Evolutionary conservation across 2,888 invertebrate species (phyloP).

Genomic region (Hecatera dysodea): DNA sequence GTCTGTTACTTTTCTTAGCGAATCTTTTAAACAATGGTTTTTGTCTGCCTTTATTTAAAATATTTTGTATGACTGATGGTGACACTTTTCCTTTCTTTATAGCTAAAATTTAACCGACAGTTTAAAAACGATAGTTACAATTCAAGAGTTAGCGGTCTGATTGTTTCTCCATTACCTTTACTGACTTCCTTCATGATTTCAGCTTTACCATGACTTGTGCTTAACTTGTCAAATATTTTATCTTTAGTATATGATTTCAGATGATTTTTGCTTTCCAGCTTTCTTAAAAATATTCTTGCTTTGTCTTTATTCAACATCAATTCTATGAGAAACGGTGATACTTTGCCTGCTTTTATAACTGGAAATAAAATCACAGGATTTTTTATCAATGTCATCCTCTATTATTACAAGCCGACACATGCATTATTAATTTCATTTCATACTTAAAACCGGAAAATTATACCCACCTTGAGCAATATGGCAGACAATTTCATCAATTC

Average conservation of each 20-base stretch:
- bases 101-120: slow-evolving; percentile 16
- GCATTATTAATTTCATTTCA: not conserved
- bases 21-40: not conserved
- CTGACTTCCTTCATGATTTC: slow-evolving; percentile 21
- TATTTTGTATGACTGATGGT: slow-evolving; percentile 31
- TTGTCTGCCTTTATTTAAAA: slow-evolving; percentile 26
- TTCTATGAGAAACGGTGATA: slow-evolving; percentile 42
- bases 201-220: slow-evolving; percentile 10
- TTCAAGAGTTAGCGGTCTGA: not conserved
- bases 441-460: not conserved
- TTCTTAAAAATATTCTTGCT: slow-evolving; percentile 23
- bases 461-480: slow-evolving; percentile 37
- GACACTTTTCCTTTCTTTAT: slow-evolving; percentile 36
- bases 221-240: slow-evolving; percentile 16
- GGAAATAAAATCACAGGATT: slow-evolving; percentile 1
- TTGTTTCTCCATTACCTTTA: slow-evolving; percentile 23
- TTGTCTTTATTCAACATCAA: slow-evolving; percentile 43
- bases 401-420: no score
- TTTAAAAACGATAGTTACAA: not conserved
- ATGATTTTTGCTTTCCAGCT: not conserved
- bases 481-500: slow-evolving; percentile 28
- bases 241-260: not conserved
- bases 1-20: not conserved
- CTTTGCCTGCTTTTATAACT: slow-evolving; percentile 43
- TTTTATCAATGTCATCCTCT: not conserved